A percentile compares a stretch with the other conserved stretches of the same genome.
phyloP scores from a whole-genome alignment of 2,888 invertebrate genomes.

The Athripsodes cinereus region DNA sequence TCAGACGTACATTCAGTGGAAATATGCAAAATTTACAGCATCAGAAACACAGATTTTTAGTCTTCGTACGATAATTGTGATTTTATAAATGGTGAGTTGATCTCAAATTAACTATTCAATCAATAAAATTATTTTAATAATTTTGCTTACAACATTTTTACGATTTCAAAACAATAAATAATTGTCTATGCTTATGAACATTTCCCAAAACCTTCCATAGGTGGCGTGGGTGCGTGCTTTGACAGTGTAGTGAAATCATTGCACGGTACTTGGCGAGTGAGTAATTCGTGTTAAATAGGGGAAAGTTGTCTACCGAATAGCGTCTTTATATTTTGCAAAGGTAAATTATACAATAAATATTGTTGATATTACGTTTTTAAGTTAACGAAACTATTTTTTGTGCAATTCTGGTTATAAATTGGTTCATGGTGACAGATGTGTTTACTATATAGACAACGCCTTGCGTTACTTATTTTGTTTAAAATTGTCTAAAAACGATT shows the following conservation, averaged over 20 bases:
- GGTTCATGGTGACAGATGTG: conserved; percentile 45
- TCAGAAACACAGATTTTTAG: no score
- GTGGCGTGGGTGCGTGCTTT: neutral
- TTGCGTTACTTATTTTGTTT: conserved; percentile 27
- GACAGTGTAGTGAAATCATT: neutral
- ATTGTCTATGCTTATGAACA: no score
- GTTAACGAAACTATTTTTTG: neutral
- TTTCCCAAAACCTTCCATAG: no score
- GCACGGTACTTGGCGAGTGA: conserved; percentile 7
- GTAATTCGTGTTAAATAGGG: conserved; percentile 8
- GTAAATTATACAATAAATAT: conserved; percentile 8
- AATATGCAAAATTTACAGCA: no score
- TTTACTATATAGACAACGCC: conserved; percentile 54
- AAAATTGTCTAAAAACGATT: neutral
- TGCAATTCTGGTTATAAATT: neutral
- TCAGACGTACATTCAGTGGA: no score
- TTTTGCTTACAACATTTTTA: no score
- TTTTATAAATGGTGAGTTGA: no score
- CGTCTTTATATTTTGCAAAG: conserved; percentile 15
- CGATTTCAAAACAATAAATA: no score
- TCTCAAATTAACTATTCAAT: no score
- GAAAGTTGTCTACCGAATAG: conserved; percentile 13
- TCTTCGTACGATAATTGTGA: no score
- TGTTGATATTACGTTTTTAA: neutral
- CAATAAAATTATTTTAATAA: no score